Percentiles rank a stretch among this genome's conserved stretches.
These are phyloP conservation scores for Scaptomyza graminum DNA, from an alignment of 1,140 invertebrate genomes.

Conservation along the genomic window DNA sequence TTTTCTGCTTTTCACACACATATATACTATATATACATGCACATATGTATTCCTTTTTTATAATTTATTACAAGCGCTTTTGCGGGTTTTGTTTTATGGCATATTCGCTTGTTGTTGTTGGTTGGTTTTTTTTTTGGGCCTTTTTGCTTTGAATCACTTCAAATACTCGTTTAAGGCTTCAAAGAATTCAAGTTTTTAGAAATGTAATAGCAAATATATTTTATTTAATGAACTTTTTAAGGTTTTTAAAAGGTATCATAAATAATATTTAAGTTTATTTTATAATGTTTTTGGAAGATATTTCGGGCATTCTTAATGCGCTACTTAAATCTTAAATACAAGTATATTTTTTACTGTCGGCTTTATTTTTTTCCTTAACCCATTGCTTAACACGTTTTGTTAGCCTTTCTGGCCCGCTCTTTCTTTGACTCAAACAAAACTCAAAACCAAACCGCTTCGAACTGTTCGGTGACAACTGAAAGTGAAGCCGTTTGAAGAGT, in stretches of 20 bases:
- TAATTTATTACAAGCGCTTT: constrained; percentile 40
- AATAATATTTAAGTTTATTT: constrained; percentile 3
- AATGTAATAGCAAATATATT: neutral
- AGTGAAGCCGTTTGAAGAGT: constrained; percentile 29
- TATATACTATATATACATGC: neutral
- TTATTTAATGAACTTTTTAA: neutral
- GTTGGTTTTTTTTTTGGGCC: constrained; percentile 6
- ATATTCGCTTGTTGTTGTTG: constrained; percentile 15
- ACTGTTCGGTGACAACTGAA: constrained; percentile 29
- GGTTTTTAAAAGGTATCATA: neutral
- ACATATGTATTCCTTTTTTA: neutral
- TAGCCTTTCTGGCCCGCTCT: neutral
- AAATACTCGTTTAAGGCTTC: constrained; percentile 17
- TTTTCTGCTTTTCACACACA: constrained; percentile 7
- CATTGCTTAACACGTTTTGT: constrained; percentile 35
- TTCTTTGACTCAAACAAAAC: neutral
- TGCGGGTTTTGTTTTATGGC: constrained; percentile 23
- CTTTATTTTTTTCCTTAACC: constrained; percentile 4
- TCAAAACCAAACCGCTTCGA: constrained; percentile 17
- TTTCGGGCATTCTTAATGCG: no score
- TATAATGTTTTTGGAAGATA: no score
- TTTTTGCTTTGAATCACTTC: constrained; percentile 4
- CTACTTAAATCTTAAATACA: no score
- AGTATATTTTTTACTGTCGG: neutral
- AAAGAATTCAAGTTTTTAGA: constrained; percentile 18